Percentiles rank a stretch among this genome's conserved stretches.
phyloP scores from a whole-genome alignment of 2,113 vertebrate species.

The Ailurus styani region DNA sequence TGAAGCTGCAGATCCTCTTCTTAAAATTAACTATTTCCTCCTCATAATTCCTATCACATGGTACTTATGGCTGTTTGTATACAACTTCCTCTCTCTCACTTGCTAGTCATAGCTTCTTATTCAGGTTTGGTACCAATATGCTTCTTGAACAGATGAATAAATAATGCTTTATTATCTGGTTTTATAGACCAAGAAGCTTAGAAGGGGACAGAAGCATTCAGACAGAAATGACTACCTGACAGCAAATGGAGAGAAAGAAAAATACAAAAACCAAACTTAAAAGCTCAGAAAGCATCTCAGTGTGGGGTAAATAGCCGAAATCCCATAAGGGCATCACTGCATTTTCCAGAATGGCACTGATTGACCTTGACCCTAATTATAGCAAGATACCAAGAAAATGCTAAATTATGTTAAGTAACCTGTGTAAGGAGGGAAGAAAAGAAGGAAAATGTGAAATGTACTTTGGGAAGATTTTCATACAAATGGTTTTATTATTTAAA shows the following conservation, averaged over 20 bases:
- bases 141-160: conserved; percentile 38
- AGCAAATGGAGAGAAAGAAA: not conserved
- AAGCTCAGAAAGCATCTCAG: not conserved
- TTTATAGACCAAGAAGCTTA: conserved; percentile 34
- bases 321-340: not conserved
- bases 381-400: conserved; percentile 1
- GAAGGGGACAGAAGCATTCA: conserved; percentile 5
- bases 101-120: not conserved
- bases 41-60: not conserved
- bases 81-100: not conserved
- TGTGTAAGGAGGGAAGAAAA: not conserved
- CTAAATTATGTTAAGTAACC: not conserved
- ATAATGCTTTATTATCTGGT: not conserved
- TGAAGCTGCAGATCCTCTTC: not conserved
- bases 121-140: not conserved
- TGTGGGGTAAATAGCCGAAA: not conserved
- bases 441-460: not conserved
- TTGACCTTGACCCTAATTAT: not conserved
- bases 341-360: conserved; percentile 5
- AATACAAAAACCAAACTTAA: not conserved
- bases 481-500: conserved; percentile 26
- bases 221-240: not conserved
- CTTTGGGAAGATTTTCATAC: conserved; percentile 35
- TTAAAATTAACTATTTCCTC: not conserved
- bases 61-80: not conserved